Evolutionary conservation across 1,140 invertebrate species (phyloP), one percentile per base, ranked within the genome.

Genomic region (Papilio dardanus): DNA sequence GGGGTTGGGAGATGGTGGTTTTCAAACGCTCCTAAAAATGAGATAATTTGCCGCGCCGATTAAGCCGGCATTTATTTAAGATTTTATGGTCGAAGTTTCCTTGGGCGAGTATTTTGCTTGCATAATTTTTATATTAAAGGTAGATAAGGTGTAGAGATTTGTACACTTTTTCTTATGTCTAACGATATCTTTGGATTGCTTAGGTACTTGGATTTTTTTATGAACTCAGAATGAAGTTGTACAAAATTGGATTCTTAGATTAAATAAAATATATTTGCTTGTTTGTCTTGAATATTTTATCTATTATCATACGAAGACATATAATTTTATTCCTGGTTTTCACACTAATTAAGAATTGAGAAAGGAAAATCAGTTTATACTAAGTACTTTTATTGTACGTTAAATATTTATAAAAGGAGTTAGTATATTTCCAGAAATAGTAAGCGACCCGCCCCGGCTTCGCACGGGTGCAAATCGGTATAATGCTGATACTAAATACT

Each of bases 31-130:
- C 76, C 76, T 83, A 83, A 83, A 83, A 85, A 83, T 81, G 81
- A 84, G 85, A 86, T 85, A 86, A 86, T 86, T 86, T 86, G 83
- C 80, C 79, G 80, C 76, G 78, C 74, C 82, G 83, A 85, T 86
- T 86, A 86, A 80, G 74, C 81, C 76, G 58, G 74, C 85, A 76
- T 81, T 83, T 83, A 80, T 83, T 82, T 85, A 81, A 85, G 79
- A 81, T 83, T 86, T 86, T 83, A 86, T 85, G 80, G 78, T 40
- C n/a, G 71, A 86, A 85, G 73, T 86, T 86, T 76, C 71, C 80
- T 75, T 81, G 58, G 80, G 74, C 66, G 40, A 58, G 76, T 77
- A 84, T 84, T 80, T 80, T 46, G 42, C 74, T 79, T 81, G 83
- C 78, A 84, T 85, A 86, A 86, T 85, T 83, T 83, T 82, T 81